These are phyloP conservation scores for Semotilus atromaculatus DNA, from an alignment of 2,797 vertebrate genomes.

Conservation along the genomic window DNA sequence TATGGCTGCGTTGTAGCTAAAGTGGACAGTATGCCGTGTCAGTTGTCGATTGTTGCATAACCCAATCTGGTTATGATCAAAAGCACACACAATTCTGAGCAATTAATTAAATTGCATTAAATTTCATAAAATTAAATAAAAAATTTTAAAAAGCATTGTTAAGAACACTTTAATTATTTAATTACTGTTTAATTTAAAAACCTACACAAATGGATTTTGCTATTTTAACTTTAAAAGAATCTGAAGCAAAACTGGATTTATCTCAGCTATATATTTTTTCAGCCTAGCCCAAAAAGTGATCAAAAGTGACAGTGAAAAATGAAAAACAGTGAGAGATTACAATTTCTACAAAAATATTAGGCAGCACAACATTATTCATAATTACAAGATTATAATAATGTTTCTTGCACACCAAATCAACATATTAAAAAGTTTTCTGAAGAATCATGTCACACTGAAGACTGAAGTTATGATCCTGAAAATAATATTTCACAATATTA, in stretches of 20 bases:
- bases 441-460: neutral
- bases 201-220: neutral
- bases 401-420: neutral
- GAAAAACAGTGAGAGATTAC: too few relatives aligned
- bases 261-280: neutral
- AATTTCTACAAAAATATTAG: neutral
- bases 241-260: neutral
- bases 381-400: neutral
- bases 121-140: neutral
- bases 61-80: neutral
- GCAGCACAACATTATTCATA: neutral
- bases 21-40: neutral
- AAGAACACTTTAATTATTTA: neutral
- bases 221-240: neutral
- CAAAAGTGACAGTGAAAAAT: neutral
- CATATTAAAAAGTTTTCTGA: neutral
- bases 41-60: neutral
- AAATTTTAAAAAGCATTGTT: neutral
- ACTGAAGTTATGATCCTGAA: neutral
- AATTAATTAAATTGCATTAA: neutral
- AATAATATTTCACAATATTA: neutral
- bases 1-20: slow-evolving; percentile 1
- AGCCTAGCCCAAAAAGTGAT: too few relatives aligned
- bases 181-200: neutral
- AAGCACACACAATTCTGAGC: neutral